phyloP scores from a whole-genome alignment of 2,888 invertebrate species.

The Iphiclides podalirius region DNA sequence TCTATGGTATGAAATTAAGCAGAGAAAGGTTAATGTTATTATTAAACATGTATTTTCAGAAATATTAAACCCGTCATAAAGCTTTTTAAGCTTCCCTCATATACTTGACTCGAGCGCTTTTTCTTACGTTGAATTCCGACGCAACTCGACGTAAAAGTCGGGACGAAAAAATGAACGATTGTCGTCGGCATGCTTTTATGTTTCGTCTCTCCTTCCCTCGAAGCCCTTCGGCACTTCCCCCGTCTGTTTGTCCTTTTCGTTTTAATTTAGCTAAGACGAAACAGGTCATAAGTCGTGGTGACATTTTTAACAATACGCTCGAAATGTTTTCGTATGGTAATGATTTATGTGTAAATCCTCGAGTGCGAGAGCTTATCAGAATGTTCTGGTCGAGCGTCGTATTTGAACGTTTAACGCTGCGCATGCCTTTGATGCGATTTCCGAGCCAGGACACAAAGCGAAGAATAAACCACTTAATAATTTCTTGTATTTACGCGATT shows the following conservation, averaged over 20 bases:
- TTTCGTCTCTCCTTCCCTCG: conserved; percentile 47
- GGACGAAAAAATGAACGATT: conserved; percentile 35
- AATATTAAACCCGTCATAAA: conserved; percentile 5
- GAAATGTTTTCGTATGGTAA: conserved; percentile 79
- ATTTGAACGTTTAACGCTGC: conserved; percentile 61
- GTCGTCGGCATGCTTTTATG: conserved; percentile 66
- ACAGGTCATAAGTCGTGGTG: conserved; percentile 77
- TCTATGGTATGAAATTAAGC: too few relatives aligned
- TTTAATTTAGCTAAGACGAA: conserved; percentile 72
- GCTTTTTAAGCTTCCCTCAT: neutral
- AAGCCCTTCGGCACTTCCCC: conserved; percentile 36
- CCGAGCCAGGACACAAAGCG: conserved; percentile 44
- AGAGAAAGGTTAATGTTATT: too few relatives aligned
- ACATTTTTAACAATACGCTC: conserved; percentile 76
- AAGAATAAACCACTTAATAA: too few relatives aligned
- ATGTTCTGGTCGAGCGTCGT: conserved; percentile 50
- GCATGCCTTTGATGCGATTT: conserved; percentile 52
- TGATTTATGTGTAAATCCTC: conserved; percentile 76
- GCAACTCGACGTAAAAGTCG: conserved; percentile 16
- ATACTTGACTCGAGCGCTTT: conserved; percentile 1
- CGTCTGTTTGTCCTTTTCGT: conserved; percentile 52
- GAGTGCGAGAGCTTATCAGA: conserved; percentile 59
- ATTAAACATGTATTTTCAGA: too few relatives aligned
- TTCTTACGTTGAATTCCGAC: conserved; percentile 13
- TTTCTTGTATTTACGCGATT: too few relatives aligned